Conservation (phyloP, 1,140 invertebrate genomes). For the Drosophila asahinai region DNA sequence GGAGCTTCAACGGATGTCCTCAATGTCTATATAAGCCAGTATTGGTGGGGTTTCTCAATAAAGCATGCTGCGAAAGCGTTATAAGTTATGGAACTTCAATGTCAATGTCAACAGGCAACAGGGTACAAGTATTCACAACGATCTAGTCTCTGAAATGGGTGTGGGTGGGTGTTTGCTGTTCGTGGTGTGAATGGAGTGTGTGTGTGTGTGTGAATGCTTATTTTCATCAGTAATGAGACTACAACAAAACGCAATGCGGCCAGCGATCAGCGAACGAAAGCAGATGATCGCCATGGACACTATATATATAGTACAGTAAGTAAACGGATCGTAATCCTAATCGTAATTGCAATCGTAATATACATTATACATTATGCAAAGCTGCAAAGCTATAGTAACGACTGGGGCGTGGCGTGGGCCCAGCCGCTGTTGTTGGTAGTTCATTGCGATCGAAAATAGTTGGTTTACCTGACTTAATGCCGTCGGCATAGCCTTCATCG, state of each 20-base stretch:
- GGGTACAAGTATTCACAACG: slow-evolving; percentile 4
- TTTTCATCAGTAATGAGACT: slow-evolving; percentile 81
- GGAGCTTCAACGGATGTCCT: not conserved
- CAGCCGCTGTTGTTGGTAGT: slow-evolving; percentile 65
- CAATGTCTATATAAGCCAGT: not conserved
- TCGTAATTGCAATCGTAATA: slow-evolving; percentile 26
- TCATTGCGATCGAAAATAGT: slow-evolving; percentile 84
- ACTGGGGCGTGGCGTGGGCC: slow-evolving; percentile 20
- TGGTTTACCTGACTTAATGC: slow-evolving; percentile 85
- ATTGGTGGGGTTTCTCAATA: not conserved
- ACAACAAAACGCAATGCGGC: slow-evolving; percentile 71
- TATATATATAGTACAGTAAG: slow-evolving; percentile 12
- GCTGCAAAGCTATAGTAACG: slow-evolving; percentile 37
- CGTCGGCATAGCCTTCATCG: slow-evolving; percentile 85
- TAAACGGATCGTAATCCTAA: slow-evolving; percentile 14
- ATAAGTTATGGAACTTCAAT: slow-evolving; percentile 1
- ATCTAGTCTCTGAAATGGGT: slow-evolving; percentile 25
- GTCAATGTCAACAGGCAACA: slow-evolving; percentile 18
- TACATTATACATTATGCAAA: slow-evolving; percentile 35
- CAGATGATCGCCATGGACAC: slow-evolving; percentile 48
- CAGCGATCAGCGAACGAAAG: slow-evolving; percentile 59
- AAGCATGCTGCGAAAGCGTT: slow-evolving; percentile 35
- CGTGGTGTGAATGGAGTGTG: not conserved
- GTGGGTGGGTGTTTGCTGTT: slow-evolving; percentile 27
- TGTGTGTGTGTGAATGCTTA: slow-evolving; percentile 31